Conservation (phyloP, 2,113 vertebrate species). For the Acrocephalus kingi region DNA sequence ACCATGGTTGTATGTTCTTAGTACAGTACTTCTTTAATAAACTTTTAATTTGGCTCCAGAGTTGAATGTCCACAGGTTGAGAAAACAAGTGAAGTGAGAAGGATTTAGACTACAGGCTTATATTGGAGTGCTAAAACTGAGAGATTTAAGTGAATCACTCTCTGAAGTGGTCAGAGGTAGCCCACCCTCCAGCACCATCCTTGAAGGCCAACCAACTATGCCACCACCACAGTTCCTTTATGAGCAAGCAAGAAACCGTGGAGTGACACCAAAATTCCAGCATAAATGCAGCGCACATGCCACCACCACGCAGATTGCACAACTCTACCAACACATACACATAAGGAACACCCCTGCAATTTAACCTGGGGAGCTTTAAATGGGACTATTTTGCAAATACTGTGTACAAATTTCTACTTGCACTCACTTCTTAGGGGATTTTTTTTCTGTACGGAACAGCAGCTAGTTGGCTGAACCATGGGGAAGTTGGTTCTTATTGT, state of each 20-base stretch:
- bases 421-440: background rate
- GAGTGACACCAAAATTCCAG: background rate
- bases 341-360: background rate
- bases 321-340: background rate
- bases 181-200: background rate
- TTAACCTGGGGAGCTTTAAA: background rate
- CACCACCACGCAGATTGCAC: background rate
- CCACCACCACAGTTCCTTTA: background rate
- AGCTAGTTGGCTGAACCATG: background rate
- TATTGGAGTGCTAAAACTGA: background rate
- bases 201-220: background rate
- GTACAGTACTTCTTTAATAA: background rate
- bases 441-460: background rate
- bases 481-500: background rate
- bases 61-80: background rate
- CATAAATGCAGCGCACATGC: background rate
- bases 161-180: background rate
- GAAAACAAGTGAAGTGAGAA: background rate
- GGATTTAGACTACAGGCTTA: background rate
- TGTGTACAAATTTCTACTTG: background rate
- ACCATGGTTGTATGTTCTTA: background rate
- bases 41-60: background rate
- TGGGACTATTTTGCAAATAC: background rate
- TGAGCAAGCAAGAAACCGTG: background rate
- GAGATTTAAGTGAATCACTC: background rate